Evolutionary conservation across 2,888 invertebrate genomes (phyloP), one percentile per base, ranked within the genome.

Genomic region (Pyrrhosoma nymphula): DNA sequence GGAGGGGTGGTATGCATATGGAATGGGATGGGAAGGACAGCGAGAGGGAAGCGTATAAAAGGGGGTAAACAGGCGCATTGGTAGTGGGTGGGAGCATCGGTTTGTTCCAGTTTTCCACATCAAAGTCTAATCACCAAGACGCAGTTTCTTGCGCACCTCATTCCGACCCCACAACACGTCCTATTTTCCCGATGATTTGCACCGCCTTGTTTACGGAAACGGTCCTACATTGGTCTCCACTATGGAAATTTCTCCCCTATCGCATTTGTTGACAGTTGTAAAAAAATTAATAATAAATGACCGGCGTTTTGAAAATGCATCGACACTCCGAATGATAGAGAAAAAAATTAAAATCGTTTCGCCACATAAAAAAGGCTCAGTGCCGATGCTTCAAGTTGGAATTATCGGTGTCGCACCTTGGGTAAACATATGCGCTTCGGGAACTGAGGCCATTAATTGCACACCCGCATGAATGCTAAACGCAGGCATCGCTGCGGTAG

Each of bases 371-470:
- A 56, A 82, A 82, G 12, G 12, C 14, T 14, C 3, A 4, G 69
- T 69, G 4, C 20, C 69, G 69, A n/a, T 69, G 69, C 82, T 82
- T 26, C 2, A 82, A 82, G 82, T 35, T n/a, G 30, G 35, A 14
- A 82, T 82, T 16, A 82, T 82, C 82, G 82, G 82, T 26, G 35
- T 35, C 82, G 82, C 82, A 82, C 82, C 82, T 82, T 82, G 82
- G 35, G 82, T 82, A 35, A 82, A 82, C 82, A 35, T 35, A 82
- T 82, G 82, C 30, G 82, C 82, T 18, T 82, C 82, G 82, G 69
- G 35, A 82, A 10, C 20, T 14, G 18, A 35, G 82, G 30, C 75
- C 35, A 82, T 82, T 82, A 35, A 82, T 82, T 82, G 82, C 82
- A 82, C 30, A 16, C 82, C 82, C 82, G 82, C 82, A 30, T 35